A percentile compares a stretch with the other conserved stretches of the same genome.
Evolutionary conservation across 2,797 vertebrate genomes (phyloP).

Genomic region (Sebastes diploproa): DNA sequence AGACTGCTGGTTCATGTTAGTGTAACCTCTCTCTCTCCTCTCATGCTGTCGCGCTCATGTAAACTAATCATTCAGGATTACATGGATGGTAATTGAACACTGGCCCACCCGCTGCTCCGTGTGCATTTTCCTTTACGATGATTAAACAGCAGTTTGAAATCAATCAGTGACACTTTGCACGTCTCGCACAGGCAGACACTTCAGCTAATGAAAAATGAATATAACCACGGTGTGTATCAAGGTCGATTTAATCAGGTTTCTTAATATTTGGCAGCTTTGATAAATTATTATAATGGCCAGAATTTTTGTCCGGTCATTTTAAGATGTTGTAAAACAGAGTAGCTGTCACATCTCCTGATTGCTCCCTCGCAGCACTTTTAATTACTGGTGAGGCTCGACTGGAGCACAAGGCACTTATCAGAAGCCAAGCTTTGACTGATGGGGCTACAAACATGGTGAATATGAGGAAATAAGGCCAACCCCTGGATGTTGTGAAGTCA

Average conservation of each 20-base stretch:
- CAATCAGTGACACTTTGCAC: slow-evolving; percentile 24
- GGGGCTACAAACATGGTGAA: slow-evolving; percentile 25
- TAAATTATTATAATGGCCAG: slow-evolving; percentile 19
- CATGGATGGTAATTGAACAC: slow-evolving; percentile 41
- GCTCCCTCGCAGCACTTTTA: slow-evolving; percentile 47
- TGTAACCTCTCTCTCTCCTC: slow-evolving; percentile 8
- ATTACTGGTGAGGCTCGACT: slow-evolving; percentile 39
- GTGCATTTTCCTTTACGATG: slow-evolving; percentile 14
- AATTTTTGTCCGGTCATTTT: background rate
- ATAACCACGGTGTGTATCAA: background rate
- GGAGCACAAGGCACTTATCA: background rate
- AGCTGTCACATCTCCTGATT: slow-evolving; percentile 32
- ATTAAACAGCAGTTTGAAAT: slow-evolving; percentile 40
- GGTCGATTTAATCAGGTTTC: slow-evolving; percentile 22
- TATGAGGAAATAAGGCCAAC: slow-evolving; percentile 39
- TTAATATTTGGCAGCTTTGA: slow-evolving; percentile 15
- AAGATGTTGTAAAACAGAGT: slow-evolving; percentile 27
- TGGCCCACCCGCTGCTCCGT: slow-evolving; percentile 5
- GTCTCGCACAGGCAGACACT: background rate
- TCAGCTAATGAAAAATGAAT: background rate
- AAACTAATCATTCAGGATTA: slow-evolving; percentile 53
- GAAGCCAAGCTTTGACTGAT: slow-evolving; percentile 53
- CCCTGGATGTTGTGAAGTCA: slow-evolving; percentile 36
- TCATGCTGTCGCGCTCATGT: slow-evolving; percentile 13
- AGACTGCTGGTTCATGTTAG: background rate